Evolutionary conservation across 2,888 invertebrate genomes (phyloP), one percentile per base, ranked within the genome.

Genomic region (Sialis fuliginosa): DNA sequence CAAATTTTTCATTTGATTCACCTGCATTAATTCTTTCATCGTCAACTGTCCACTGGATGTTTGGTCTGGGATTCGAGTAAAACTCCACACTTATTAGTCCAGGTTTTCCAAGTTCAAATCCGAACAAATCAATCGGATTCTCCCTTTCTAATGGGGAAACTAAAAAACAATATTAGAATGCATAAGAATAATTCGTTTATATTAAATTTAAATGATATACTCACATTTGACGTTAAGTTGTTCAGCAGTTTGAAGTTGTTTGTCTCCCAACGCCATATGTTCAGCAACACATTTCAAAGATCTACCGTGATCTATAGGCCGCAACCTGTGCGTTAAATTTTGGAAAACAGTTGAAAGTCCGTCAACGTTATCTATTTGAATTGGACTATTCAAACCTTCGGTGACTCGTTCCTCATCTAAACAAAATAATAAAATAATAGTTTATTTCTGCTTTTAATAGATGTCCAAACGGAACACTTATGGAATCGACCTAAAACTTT

Each of bases 11-110:
- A 34, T 65, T 67, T 22, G 61, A 59, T 53, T 73, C 71, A 2
- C 75, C 76, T 54, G 75, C 74, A 30, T 60, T 57, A 48, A 79
- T 69, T 42, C 58, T 58, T 48, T 69, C 64, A 1, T 74, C 75
- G 12, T 75, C 74, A 5, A 83, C 64, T 6, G 66, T 67, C 87
- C 87, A 88, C 53, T 75, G 71, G 34, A 78, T 71, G n/a, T 56
- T 58, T 0, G 87, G 87, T 44, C 67, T 66, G 0, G 88, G 87
- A 63, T 83, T 79, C 9, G 85, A 74, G 4, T 77, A 68, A 31
- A 87, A 70, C 1, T 79, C 79, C n/a, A 87, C 75, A 52, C 78
- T 79, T 45, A 88, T 75, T 3, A 72, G 67, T 1, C 82, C 86
- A n/a, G 75, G 73, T 39, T 74, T 72, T 5, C 81, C 82, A 51